These are phyloP conservation scores for Empidonax traillii DNA, from an alignment of 2,113 vertebrate species.

Conservation along the genomic window DNA sequence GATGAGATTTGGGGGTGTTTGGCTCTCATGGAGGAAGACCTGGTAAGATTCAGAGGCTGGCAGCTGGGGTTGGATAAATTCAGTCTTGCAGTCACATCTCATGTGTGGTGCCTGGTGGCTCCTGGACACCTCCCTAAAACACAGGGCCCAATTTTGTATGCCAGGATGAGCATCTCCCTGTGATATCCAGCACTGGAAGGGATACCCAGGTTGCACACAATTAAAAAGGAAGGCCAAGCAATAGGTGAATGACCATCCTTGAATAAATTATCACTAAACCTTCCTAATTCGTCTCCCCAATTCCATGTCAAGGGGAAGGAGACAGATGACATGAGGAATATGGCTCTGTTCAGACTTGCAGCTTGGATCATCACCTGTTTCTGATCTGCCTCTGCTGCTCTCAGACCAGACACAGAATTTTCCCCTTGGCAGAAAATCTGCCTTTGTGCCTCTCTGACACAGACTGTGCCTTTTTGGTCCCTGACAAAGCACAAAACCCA, in stretches of 20 bases:
- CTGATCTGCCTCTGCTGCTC: background rate
- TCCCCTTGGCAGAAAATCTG: background rate
- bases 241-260: background rate
- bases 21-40: background rate
- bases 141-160: background rate
- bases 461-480: background rate
- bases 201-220: background rate
- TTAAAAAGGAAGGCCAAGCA: background rate
- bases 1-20: background rate
- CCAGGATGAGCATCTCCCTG: background rate
- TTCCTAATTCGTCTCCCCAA: background rate
- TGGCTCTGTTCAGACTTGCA: background rate
- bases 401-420: background rate
- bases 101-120: background rate
- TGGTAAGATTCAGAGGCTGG: background rate
- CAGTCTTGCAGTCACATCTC: background rate
- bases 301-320: background rate
- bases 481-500: background rate
- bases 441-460: background rate
- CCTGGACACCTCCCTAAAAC: background rate
- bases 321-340: background rate
- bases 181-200: background rate
- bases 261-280: background rate
- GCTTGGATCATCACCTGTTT: background rate
- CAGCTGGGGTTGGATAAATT: background rate